Evolutionary conservation across 2,888 invertebrate genomes (phyloP), one percentile per base, ranked within the genome.

Genomic region (Acleris sparsana): DNA sequence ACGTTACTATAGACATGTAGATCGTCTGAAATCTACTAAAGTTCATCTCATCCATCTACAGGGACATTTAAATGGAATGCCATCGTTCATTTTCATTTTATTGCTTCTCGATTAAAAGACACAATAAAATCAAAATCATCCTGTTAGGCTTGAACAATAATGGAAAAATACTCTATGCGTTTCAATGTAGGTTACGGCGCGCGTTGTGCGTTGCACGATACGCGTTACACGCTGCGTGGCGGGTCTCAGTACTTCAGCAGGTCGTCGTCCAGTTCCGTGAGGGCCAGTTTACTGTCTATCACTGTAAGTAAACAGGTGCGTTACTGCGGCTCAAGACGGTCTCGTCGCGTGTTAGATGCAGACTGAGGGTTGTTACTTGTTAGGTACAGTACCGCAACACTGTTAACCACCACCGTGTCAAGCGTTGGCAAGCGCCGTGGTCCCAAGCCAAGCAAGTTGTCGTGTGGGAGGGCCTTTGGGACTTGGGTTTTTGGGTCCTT

Each of bases 261-360:
- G 66, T 89, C 87, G 71, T 90, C 88, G 74, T 88, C 89, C 68
- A 88, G 76, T 62, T 89, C 88, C 64, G 88, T 82, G 79, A 92
- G 89, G 82, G 89, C 87, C 77, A 85, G 71, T 79, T 92, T 92
- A 92, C 89, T 89, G 91, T 90, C 92, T 88, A 89, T 92, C 91
- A 79, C 92, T 91, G 87, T 3, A 84, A 69, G 63, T 46, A 20
- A 65, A 62, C 39, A 39, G 13, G 2, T 0, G 33, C 1, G 18
- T 20, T 53, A 20, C 3, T 13, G 2, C 16, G 13, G n/a, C 1
- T 44, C 48, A n/a, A 53, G 29, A 29, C 44, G n/a, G 29, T 53
- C 13, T 55, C n/a, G 29, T 62, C 33, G 48, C 0, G 33, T 22
- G 20, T 55, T 48, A 9, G n/a, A n/a, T 22, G 20, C 46, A 7